Base-by-base conservation (phyloP, 1,140 invertebrate genomes). In the Megathymus violae region DNA sequence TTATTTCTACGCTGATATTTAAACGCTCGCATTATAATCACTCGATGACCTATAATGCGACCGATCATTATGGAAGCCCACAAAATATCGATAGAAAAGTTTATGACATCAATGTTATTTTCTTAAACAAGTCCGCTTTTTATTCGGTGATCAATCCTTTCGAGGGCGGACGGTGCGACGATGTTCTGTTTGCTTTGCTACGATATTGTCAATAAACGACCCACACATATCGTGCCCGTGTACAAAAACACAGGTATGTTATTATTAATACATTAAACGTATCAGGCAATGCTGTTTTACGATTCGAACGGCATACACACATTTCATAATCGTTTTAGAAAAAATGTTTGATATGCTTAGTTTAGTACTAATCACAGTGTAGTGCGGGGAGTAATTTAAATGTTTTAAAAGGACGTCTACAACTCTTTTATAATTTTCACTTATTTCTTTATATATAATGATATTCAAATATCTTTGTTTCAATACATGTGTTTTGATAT, bases 61-160 rank as follows among this genome's bases (percentile, higher is more conserved):
- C 34, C 34, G 34, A 31, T 5, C 27, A 9, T 31, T 31, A 7
- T 41, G 17, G 54, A 25, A 44, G 27, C 40, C 1, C 47, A 63
- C 43, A 63, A n/a, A n/a, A 54, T 54, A 54, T 64, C 43, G 43
- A 48, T 31, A 64, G 48, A 67, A 56, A 67, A 74, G 58, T 80
- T 69, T 73, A 74, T 79, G 70, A 72, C 71, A 68, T 56, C 61
- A 62, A 22, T 78, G 71, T 82, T 82, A 74, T 79, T 76, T 77
- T 63, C 70, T 75, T 71, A 78, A 80, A 80, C 74, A 77, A 50
- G 58, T 67, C 58, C 50, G 64, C 58, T 76, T 71, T 76, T 76
- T 76, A 78, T 75, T 50, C 76, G 66, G 64, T 50, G 64, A 73
- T 78, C 62, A 61, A 68, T 71, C 67, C 67, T 67, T 68, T 70